These are phyloP conservation scores for Pyralis farinalis DNA, from an alignment of 2,888 invertebrate species.

Conservation along the genomic window DNA sequence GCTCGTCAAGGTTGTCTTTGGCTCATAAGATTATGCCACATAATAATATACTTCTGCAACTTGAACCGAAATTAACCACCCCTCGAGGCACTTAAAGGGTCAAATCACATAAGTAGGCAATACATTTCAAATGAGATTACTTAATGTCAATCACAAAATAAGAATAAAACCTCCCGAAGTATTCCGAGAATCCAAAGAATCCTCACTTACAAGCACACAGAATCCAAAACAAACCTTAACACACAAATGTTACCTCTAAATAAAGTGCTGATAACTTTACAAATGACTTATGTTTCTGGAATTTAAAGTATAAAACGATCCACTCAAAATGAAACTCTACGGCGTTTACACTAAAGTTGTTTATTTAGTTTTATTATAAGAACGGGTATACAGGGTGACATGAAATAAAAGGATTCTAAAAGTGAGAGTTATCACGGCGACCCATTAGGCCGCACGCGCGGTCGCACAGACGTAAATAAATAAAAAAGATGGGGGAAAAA, in stretches of 20 bases:
- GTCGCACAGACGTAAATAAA: slow-evolving; percentile 52
- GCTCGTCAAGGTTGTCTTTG: no score
- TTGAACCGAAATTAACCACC: no score
- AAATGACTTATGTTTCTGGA: slow-evolving; percentile 77
- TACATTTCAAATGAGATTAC: no score
- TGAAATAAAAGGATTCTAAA: slow-evolving; percentile 68
- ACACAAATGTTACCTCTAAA: slow-evolving; percentile 70
- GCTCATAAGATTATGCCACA: no score
- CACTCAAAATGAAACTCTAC: slow-evolving; percentile 27
- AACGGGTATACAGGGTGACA: slow-evolving; percentile 50
- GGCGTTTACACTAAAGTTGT: slow-evolving; percentile 21
- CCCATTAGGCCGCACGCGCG: slow-evolving; percentile 79
- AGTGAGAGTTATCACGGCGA: slow-evolving; percentile 79
- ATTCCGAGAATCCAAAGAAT: slow-evolving; percentile 47
- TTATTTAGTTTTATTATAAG: slow-evolving; percentile 21
- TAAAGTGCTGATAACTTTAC: slow-evolving; percentile 79
- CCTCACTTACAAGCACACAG: slow-evolving; percentile 30
- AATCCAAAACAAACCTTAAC: slow-evolving; percentile 56
- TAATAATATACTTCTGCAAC: no score
- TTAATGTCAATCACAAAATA: no score
- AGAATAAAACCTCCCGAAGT: slow-evolving; percentile 20
- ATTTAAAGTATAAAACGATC: slow-evolving; percentile 49
- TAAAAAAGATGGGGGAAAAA: slow-evolving; percentile 29
- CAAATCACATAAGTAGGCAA: no score
- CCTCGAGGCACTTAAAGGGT: no score